phyloP scores from a whole-genome alignment of 2,113 vertebrate genomes.

The Poeciliopsis turrubarensis region DNA sequence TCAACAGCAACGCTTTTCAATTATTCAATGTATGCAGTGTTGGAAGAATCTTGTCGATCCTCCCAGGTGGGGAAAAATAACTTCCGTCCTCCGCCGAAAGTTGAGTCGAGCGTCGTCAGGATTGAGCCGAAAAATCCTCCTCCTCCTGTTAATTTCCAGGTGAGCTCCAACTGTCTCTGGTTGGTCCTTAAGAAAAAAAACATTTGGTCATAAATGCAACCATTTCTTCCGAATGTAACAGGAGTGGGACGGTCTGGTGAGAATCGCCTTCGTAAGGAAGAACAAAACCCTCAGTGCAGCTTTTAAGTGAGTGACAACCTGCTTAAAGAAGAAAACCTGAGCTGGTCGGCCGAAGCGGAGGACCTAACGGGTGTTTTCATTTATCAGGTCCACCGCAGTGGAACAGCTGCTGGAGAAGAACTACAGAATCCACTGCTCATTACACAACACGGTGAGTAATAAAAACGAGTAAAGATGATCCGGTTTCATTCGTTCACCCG shows the following conservation, averaged over 20 bases:
- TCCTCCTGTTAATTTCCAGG: constrained; percentile 96
- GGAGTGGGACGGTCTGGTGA: constrained; percentile 98
- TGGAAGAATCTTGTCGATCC: background rate
- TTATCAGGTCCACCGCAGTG: constrained; percentile 87
- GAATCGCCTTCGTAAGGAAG: constrained; percentile 98
- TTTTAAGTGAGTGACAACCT: constrained; percentile 91
- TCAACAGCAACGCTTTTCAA: background rate
- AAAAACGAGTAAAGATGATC: background rate
- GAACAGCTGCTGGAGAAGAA: constrained; percentile 95
- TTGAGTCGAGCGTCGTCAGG: constrained; percentile 97
- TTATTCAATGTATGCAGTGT: background rate
- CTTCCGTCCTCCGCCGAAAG: constrained; percentile 96
- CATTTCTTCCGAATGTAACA: constrained; percentile 42
- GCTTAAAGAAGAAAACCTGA: background rate
- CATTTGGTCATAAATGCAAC: background rate
- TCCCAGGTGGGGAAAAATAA: constrained; percentile 96
- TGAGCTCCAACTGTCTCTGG: constrained; percentile 51
- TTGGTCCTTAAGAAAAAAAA: background rate
- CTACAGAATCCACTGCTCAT: constrained; percentile 94
- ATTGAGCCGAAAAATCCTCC: constrained; percentile 98
- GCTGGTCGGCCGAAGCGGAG: background rate
- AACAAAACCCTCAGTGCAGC: constrained; percentile 94
- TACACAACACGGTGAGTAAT: constrained; percentile 88
- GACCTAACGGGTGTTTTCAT: background rate
- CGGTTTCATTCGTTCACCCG: too few species aligned